Conservation (phyloP, 2,888 invertebrate species). For the Hydroisotoma schaefferi region DNA sequence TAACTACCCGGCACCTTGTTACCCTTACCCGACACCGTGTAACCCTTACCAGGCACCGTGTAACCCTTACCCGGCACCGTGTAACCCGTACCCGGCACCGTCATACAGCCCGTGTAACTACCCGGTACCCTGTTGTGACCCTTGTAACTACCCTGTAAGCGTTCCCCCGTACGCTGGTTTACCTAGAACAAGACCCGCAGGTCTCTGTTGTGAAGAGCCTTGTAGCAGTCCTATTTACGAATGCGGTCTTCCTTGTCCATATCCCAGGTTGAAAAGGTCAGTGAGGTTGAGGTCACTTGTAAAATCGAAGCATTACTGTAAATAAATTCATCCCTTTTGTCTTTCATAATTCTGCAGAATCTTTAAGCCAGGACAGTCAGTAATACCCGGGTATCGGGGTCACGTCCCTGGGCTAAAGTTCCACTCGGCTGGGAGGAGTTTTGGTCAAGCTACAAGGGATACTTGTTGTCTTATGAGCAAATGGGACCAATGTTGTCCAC, state of each 20-base stretch:
- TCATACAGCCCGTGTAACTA: too few species aligned
- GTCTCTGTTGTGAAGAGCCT: neutral
- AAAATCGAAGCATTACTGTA: conserved; percentile 2
- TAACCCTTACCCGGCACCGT: neutral
- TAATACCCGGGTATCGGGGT: conserved; percentile 41
- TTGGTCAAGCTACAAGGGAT: conserved; percentile 42
- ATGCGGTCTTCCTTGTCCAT: neutral
- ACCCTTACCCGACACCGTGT: neutral
- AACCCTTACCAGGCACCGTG: neutral
- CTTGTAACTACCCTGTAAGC: neutral
- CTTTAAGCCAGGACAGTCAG: conserved; percentile 28
- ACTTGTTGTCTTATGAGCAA: conserved; percentile 38
- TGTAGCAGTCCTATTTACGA: neutral
- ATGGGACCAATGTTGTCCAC: conserved; percentile 29
- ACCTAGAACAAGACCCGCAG: neutral
- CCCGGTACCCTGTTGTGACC: conserved; percentile 7
- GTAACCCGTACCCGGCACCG: neutral
- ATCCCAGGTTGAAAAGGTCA: neutral
- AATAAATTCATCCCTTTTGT: neutral
- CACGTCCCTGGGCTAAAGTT: conserved; percentile 40
- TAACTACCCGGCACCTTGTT: neutral
- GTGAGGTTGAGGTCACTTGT: neutral
- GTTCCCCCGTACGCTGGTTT: too few species aligned
- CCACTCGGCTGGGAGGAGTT: conserved; percentile 40
- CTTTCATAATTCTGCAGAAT: conserved; percentile 20